phyloP scores from a whole-genome alignment of 2,113 vertebrate species.

The Takifugu bimaculatus region DNA sequence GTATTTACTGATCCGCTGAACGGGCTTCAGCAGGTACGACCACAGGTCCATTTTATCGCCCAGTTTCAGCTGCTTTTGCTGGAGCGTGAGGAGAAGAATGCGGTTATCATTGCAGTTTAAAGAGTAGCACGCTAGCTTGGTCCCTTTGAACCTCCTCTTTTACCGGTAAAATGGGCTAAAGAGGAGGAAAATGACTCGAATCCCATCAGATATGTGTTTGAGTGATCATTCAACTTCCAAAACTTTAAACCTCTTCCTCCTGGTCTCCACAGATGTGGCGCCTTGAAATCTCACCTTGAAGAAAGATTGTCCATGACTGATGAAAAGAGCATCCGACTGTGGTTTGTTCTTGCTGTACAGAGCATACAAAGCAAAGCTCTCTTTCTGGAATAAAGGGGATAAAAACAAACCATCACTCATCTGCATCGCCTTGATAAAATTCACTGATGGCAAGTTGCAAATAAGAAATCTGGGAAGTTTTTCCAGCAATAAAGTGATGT shows the following conservation, averaged over 20 bases:
- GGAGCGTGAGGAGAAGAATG: constrained; percentile 3
- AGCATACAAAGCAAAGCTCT: constrained; percentile 75
- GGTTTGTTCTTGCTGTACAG: constrained; percentile 82
- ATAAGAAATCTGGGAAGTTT: too few species aligned
- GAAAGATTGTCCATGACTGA: constrained; percentile 70
- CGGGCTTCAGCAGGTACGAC: constrained; percentile 76
- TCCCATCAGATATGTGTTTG: too few species aligned
- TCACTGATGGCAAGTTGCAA: too few species aligned
- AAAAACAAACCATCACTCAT: constrained; percentile 15
- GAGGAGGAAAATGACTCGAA: too few species aligned
- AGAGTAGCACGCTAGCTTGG: too few species aligned
- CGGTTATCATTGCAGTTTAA: too few species aligned
- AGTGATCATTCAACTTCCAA: neutral
- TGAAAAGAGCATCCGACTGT: constrained; percentile 71
- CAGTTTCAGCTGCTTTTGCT: constrained; percentile 74
- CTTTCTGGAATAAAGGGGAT: constrained; percentile 56
- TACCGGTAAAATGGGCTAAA: too few species aligned
- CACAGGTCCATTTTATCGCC: constrained; percentile 76
- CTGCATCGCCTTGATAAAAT: neutral
- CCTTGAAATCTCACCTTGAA: constrained; percentile 67
- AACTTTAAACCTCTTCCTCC: too few species aligned
- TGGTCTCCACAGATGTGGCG: neutral
- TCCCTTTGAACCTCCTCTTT: too few species aligned
- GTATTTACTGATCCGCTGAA: constrained; percentile 81
- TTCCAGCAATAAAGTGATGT: too few species aligned